A percentile compares a stretch with the other conserved stretches of the same genome.
Conservation (phyloP, 2,888 invertebrate genomes). For the Rhagophthalmus giganteus region DNA sequence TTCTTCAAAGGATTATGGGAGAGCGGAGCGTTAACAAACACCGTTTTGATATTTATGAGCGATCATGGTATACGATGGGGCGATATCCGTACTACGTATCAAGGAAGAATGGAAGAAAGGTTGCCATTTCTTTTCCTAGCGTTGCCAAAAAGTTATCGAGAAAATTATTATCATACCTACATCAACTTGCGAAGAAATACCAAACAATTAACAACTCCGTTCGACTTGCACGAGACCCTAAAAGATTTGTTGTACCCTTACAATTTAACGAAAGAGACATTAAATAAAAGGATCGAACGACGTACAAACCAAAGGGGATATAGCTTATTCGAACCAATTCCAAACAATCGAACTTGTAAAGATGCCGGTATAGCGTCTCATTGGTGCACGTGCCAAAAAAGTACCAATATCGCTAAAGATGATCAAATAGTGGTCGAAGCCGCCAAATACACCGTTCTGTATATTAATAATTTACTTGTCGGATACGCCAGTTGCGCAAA, state of each 20-base stretch:
- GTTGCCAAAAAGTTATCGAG: slow-evolving; percentile 72
- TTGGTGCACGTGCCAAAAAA: slow-evolving; percentile 86
- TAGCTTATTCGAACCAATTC: slow-evolving; percentile 77
- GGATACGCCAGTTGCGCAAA: slow-evolving; percentile 67
- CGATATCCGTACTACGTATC: slow-evolving; percentile 77
- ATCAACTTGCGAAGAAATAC: slow-evolving; percentile 68
- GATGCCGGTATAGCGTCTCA: slow-evolving; percentile 78
- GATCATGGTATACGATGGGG: slow-evolving; percentile 93
- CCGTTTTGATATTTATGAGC: slow-evolving; percentile 73
- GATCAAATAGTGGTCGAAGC: slow-evolving; percentile 62
- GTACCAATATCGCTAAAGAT: slow-evolving; percentile 60
- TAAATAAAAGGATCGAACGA: slow-evolving; percentile 48
- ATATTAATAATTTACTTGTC: slow-evolving; percentile 67
- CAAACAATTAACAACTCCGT: slow-evolving; percentile 77
- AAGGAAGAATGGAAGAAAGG: slow-evolving; percentile 85
- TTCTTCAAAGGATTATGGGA: slow-evolving; percentile 62
- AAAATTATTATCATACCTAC: slow-evolving; percentile 64
- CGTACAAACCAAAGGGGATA: slow-evolving; percentile 60
- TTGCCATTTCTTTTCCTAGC: slow-evolving; percentile 77
- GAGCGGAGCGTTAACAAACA: slow-evolving; percentile 64
- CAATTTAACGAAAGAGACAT: slow-evolving; percentile 54
- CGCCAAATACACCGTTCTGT: slow-evolving; percentile 63
- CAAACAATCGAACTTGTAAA: slow-evolving; percentile 72
- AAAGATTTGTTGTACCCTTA: slow-evolving; percentile 65
- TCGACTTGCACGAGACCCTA: slow-evolving; percentile 81